A percentile compares a stretch with the other conserved stretches of the same genome.
These are phyloP conservation scores for Drosophila heteroneura DNA, from an alignment of 2,888 invertebrate species.

Conservation along the genomic window DNA sequence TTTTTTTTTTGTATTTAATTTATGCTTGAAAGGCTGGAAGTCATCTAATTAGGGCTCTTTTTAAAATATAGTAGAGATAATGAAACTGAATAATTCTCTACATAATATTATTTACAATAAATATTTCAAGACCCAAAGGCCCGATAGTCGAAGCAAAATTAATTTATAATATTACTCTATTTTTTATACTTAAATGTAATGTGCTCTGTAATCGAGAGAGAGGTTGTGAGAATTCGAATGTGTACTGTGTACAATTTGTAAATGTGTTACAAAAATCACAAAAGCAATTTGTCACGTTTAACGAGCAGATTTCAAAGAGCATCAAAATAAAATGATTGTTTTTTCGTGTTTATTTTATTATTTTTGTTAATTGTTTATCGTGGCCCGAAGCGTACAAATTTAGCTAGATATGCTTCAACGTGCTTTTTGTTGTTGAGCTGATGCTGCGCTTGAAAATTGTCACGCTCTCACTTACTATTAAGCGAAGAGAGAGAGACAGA, in stretches of 20 bases:
- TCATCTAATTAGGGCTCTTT: neutral
- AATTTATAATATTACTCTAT: neutral
- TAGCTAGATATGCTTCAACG: too few species aligned
- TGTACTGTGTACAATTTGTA: neutral
- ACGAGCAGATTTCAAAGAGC: slow-evolving; percentile 21
- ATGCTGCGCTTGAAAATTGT: slow-evolving; percentile 27
- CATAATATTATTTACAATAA: neutral
- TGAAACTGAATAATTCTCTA: neutral
- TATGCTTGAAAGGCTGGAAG: neutral
- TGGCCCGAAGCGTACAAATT: slow-evolving; percentile 2
- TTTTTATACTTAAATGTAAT: neutral
- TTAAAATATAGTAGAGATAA: neutral
- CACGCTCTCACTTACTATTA: slow-evolving; percentile 48
- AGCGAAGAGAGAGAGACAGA: neutral
- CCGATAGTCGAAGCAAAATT: neutral
- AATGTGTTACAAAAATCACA: neutral
- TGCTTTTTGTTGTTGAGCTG: neutral
- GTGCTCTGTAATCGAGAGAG: neutral
- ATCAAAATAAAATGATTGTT: slow-evolving; percentile 5
- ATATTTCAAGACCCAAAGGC: neutral
- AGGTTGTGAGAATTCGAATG: neutral
- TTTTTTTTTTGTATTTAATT: neutral
- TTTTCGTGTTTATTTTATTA: slow-evolving; percentile 1
- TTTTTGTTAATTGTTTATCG: slow-evolving; percentile 25
- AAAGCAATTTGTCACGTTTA: slow-evolving; percentile 31